Percentiles rank a stretch among this genome's conserved stretches.
Conservation (phyloP, 2,888 invertebrate species). For the Archaeoteleia sp. region DNA sequence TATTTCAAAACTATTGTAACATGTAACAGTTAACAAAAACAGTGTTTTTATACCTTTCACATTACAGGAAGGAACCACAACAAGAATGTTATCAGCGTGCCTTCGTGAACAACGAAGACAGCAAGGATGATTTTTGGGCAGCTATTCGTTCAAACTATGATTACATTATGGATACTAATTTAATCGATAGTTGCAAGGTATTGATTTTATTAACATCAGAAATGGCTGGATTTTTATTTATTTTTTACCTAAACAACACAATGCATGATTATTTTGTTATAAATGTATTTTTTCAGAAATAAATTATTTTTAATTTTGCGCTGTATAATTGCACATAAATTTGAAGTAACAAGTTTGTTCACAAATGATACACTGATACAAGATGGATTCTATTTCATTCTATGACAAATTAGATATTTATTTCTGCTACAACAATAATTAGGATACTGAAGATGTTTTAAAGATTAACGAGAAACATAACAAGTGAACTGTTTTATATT, state of each 20-base stretch:
- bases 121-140: slow-evolving; percentile 93
- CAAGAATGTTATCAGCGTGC: slow-evolving; percentile 84
- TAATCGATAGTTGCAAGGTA: slow-evolving; percentile 91
- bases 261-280: slow-evolving; percentile 4
- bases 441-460: too few relatives aligned
- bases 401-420: too few relatives aligned
- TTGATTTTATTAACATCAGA: slow-evolving; percentile 1
- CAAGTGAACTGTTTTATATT: too few relatives aligned
- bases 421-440: too few relatives aligned
- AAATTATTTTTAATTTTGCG: slow-evolving; percentile 13
- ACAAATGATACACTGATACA: too few relatives aligned
- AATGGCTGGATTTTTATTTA: neutral
- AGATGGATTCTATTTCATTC: too few relatives aligned
- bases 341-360: too few relatives aligned
- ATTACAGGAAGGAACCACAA: slow-evolving; percentile 81
- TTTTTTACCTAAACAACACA: neutral
- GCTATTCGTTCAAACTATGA: slow-evolving; percentile 93
- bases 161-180: slow-evolving; percentile 96
- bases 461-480: too few relatives aligned
- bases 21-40: too few relatives aligned
- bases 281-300: slow-evolving; percentile 3
- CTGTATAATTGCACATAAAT: too few relatives aligned
- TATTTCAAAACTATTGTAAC: neutral
- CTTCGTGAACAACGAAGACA: slow-evolving; percentile 81
- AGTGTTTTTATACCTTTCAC: neutral